These are phyloP conservation scores for Leptinotarsa undecemlineata DNA, from an alignment of 1,140 invertebrate genomes.

Conservation along the genomic window DNA sequence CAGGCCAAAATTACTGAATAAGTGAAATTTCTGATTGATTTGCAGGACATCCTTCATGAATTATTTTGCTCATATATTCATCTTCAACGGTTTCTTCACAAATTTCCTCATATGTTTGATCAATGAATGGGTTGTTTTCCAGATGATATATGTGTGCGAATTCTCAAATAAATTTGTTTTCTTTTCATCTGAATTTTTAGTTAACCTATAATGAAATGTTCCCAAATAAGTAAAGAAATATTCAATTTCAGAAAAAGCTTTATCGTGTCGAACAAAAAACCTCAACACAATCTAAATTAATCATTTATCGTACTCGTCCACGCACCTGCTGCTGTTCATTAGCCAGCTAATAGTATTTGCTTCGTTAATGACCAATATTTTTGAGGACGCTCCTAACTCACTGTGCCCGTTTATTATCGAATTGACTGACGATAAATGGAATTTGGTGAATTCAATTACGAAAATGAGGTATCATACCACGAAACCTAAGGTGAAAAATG, in stretches of 20 bases:
- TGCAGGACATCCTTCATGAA: no score
- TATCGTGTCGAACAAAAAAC: neutral
- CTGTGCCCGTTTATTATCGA: neutral
- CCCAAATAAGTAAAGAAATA: neutral
- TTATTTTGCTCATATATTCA: no score
- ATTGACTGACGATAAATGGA: neutral
- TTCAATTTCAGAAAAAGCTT: neutral
- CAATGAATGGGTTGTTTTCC: no score
- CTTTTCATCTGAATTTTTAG: no score
- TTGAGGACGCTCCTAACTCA: neutral
- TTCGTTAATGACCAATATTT: neutral
- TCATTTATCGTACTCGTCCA: neutral
- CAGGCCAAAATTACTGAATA: no score
- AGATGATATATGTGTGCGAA: no score
- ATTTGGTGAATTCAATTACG: neutral
- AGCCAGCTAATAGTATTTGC: neutral
- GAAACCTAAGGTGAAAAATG: neutral
- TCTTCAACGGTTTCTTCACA: no score
- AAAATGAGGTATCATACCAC: neutral
- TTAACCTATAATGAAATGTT: no score
- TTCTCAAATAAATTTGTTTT: no score
- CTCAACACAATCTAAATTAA: neutral
- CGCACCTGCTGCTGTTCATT: neutral
- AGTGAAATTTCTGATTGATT: no score
- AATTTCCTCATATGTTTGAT: no score